These are phyloP conservation scores for Ennomos fuscantarius DNA, from an alignment of 2,888 invertebrate genomes.

Conservation along the genomic window DNA sequence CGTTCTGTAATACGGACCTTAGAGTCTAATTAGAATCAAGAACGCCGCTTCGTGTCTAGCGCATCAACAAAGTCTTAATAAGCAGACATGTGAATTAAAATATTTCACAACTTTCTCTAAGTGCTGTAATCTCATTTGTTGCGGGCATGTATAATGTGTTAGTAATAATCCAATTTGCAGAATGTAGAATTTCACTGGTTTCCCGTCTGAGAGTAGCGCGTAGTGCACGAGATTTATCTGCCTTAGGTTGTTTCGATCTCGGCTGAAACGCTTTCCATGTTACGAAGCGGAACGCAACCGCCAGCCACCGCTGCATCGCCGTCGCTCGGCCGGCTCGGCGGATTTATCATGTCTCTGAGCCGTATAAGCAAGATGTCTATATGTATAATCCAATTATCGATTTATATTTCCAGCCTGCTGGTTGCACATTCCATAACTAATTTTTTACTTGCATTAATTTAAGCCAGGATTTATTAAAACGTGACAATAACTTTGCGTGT, in stretches of 20 bases:
- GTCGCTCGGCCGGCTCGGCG: constrained; percentile 44
- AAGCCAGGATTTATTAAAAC: constrained; percentile 32
- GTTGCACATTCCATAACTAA: constrained; percentile 40
- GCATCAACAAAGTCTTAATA: constrained; percentile 10
- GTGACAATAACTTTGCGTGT: constrained; percentile 34
- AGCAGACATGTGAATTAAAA: constrained; percentile 24
- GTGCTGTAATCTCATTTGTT: constrained; percentile 22
- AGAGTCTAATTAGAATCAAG: constrained; percentile 1
- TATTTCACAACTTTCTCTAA: constrained; percentile 32
- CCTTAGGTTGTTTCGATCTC: constrained; percentile 61
- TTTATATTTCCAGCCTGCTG: constrained; percentile 35
- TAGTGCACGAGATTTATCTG: constrained; percentile 61
- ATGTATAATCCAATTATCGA: constrained; percentile 26
- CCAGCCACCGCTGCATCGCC: constrained; percentile 29
- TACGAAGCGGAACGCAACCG: constrained; percentile 64
- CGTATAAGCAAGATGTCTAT: constrained; percentile 23
- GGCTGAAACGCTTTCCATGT: constrained; percentile 74
- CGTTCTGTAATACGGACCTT: too few species aligned
- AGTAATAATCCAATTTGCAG: constrained; percentile 33
- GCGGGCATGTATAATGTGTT: constrained; percentile 26
- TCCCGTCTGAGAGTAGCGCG: constrained; percentile 50
- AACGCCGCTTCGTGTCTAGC: background rate
- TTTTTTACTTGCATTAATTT: constrained; percentile 39
- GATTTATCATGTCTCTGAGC: constrained; percentile 54
- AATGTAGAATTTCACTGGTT: constrained; percentile 54